Evolutionary conservation across 2,113 vertebrate species (phyloP).

Genomic region (Meleagris gallopavo): DNA sequence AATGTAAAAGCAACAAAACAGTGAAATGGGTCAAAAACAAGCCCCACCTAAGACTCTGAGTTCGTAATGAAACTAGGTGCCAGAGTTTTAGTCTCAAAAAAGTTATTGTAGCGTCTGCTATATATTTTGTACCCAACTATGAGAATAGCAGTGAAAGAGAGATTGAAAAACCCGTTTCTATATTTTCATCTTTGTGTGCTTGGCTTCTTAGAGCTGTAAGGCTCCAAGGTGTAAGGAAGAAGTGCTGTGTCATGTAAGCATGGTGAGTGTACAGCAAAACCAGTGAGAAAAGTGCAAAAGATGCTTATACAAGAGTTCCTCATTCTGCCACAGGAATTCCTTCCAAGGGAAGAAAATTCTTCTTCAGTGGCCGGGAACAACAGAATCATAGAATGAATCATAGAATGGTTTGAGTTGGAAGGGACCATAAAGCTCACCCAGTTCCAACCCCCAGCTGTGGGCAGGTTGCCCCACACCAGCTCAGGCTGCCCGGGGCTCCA

Average conservation of each 20-base stretch:
- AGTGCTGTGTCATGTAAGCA: fast-evolving
- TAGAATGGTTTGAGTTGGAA: no score
- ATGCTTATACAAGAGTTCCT: neutral
- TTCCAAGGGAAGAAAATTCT: constrained; percentile 16
- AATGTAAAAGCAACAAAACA: neutral
- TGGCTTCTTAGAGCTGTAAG: constrained; percentile 59
- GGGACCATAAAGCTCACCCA: no score
- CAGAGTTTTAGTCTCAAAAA: neutral
- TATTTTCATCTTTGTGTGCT: constrained; percentile 26
- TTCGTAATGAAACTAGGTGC: constrained; percentile 3
- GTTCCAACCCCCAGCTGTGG: no score
- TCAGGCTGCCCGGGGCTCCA: no score
- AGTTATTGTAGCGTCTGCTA: neutral
- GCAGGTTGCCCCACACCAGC: no score
- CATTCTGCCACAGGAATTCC: neutral
- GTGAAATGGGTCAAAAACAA: neutral
- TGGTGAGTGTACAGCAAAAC: neutral
- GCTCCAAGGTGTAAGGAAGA: neutral
- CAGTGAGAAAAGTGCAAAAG: neutral
- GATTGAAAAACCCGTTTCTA: neutral
- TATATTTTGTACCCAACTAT: neutral
- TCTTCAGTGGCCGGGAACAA: neutral
- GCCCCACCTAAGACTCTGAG: neutral
- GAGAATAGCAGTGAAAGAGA: neutral
- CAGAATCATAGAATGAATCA: neutral